Base-by-base conservation (phyloP, 2,113 vertebrate genomes). In the Mohoua ochrocephala region DNA sequence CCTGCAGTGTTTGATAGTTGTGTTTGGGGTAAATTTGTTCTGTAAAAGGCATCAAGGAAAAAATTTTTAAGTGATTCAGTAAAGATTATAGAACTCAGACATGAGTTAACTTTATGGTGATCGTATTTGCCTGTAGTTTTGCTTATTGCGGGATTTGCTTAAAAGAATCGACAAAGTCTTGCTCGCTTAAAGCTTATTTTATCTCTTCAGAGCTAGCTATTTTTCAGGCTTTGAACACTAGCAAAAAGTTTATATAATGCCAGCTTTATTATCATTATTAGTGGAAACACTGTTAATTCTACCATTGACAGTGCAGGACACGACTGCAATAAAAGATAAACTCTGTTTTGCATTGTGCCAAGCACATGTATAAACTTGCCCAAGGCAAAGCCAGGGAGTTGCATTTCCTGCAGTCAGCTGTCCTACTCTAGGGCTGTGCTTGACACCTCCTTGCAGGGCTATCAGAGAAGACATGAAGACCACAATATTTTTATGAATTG, bases 241-340 rank as follows among this genome's bases (percentile, higher is more conserved):
- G 19, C 44, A 44, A 3, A 35, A 81, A 53, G 71, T 77, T 84
- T 75, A 45, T 75, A 4, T 56, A 84, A 70, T 80, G 47, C 77
- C 44, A 64, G 47, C 82, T 67, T 31, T 78, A 69, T 96, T 89
- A 69, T 83, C 87, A 60, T 73, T 69, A 96, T 92, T 64, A 87
- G 79, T 82, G 93, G 80, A 91, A 97, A 64, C 87, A 54, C 94
- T 95, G 95, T 91, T 89, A 81, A 44, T 74, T 89, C 89, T 60
- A 44, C 65, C 30, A 18, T 73, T 23, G 88, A 74, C 42, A 8
- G 56, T 35, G 35, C 0, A 0, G 86, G 80, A 24, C 39, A 14
- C 39, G 28, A 17, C 47, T 81, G 5, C 39, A 60, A 57, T 77
- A 80, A 45, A 81, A 74, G 64, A 70, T 41, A 76, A 87, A 65